Evolutionary conservation across 2,797 vertebrate species (phyloP).

Genomic region (Pelobates cultripes): DNA sequence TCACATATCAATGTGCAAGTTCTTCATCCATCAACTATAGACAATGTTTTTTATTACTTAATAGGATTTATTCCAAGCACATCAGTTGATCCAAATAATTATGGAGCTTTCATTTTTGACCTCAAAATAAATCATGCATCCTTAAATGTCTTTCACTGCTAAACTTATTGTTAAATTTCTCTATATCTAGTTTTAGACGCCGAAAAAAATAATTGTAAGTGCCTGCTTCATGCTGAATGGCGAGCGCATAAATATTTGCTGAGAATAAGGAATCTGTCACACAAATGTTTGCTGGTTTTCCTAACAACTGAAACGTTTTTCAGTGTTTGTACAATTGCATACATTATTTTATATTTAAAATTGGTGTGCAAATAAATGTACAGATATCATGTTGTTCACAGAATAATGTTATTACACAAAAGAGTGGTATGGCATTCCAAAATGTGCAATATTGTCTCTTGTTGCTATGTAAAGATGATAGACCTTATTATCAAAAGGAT

Average conservation of each 20-base stretch:
- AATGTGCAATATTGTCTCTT: constrained; percentile 52
- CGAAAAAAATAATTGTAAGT: not conserved
- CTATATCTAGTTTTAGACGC: no score
- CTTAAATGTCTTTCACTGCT: not conserved
- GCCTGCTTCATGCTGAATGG: not conserved
- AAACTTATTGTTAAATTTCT: no score
- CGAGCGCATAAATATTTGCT: constrained; percentile 9
- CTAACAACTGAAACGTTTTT: not conserved
- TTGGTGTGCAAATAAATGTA: constrained; percentile 30
- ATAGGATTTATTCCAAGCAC: no score
- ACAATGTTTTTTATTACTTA: no score
- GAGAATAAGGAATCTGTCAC: constrained; percentile 13
- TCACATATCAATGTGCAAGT: no score
- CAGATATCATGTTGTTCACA: constrained; percentile 33
- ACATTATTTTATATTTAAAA: constrained; percentile 25
- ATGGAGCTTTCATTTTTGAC: no score
- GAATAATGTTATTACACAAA: constrained; percentile 40
- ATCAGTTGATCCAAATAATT: no score
- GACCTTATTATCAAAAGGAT: constrained; percentile 47
- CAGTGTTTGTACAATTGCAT: constrained; percentile 18
- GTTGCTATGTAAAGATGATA: constrained; percentile 44
- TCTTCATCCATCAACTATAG: no score
- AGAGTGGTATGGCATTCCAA: constrained; percentile 33
- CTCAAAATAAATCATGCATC: not conserved
- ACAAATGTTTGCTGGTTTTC: not conserved